Base-by-base conservation (phyloP, 2,113 vertebrate species). In the Cryptomyrus ogoouensis region DNA sequence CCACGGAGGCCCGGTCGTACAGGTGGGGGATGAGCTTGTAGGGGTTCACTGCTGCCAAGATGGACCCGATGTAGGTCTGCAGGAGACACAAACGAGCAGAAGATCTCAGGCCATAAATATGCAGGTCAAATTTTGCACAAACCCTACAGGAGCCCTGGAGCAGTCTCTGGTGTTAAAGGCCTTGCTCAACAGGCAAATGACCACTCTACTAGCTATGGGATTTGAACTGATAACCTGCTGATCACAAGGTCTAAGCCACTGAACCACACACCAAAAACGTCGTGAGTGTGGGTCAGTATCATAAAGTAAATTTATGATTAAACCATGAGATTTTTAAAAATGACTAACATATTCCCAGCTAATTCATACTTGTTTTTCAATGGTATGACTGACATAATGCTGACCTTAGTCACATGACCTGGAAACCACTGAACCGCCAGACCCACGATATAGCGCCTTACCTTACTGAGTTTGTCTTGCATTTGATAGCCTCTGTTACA, bases 21-120 rank as follows among this genome's bases (percentile, higher is more conserved):
- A 99, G 95, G 9, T 96, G 97, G 0, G 96, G 89, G 27, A 99
- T 96, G 49, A 93, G 91, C 96, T 97, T 97, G 96, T 99, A 99
- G 0, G 98, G 98, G 93, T 99, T 99, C 91, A 99, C 97, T 0
- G 98, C 97, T 13, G 97, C 97, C 49, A 99, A 95, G 91, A 99
- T 99, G 24, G 98, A 99, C 74, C 98, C 98, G 1, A 99, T 98
- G 95, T 98, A 99, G 0, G 98, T 99, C 98, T 99, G 95, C 0
- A 94, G 91, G 91, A 87, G 91, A 88, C 31, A 88, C 58, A 58
- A 44, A 88, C 12, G 50, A 15, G 35, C 15, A 58, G 44, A 13
- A 42, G 80, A 21, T 39, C 7, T 83, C 8, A 84, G 42, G 24
- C 35, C 15, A 19, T 35, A 80, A 5, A 42, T 39, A 42, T 42